Evolutionary conservation across 1,140 invertebrate species (phyloP).

Genomic region (Drosophila guanche): DNA sequence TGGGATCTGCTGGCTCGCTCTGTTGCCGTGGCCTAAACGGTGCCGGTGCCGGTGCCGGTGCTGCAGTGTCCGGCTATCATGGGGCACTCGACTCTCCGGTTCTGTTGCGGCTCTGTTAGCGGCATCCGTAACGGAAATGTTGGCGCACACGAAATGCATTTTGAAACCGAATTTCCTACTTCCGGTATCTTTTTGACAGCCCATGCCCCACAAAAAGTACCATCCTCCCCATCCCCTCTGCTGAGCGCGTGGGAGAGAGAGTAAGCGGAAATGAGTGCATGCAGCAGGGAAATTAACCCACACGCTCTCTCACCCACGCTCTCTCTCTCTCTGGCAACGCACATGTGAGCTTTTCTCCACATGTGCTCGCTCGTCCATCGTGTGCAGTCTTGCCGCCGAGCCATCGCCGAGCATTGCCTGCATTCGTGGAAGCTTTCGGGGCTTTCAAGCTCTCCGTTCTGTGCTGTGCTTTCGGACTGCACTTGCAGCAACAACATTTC

Average conservation of each 20-base stretch:
- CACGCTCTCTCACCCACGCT: conserved; percentile 15
- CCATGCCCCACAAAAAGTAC: conserved; percentile 38
- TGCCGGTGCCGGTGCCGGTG: no score
- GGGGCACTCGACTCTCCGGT: conserved; percentile 19
- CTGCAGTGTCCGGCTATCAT: conserved; percentile 2
- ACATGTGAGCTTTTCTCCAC: conserved; percentile 55
- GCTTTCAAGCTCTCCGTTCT: conserved; percentile 40
- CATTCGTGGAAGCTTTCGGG: conserved; percentile 42
- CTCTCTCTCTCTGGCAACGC: background rate
- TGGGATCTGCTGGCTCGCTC: conserved; percentile 8
- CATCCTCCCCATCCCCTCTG: background rate
- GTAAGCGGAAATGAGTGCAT: conserved; percentile 66
- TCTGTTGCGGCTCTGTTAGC: conserved; percentile 73
- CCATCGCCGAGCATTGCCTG: conserved; percentile 2
- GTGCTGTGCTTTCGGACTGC: conserved; percentile 44
- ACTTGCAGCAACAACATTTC: conserved; percentile 27
- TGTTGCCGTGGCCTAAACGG: conserved; percentile 19
- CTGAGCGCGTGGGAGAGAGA: conserved; percentile 50
- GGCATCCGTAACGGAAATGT: conserved; percentile 63
- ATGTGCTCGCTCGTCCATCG: conserved; percentile 21
- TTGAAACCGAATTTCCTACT: conserved; percentile 75
- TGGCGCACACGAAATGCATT: conserved; percentile 70
- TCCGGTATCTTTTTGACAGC: conserved; percentile 70
- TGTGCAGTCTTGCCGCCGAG: conserved; percentile 13
- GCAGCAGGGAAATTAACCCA: conserved; percentile 52